Conservation (phyloP, 2,113 vertebrate species). For the Aegithalos caudatus region DNA sequence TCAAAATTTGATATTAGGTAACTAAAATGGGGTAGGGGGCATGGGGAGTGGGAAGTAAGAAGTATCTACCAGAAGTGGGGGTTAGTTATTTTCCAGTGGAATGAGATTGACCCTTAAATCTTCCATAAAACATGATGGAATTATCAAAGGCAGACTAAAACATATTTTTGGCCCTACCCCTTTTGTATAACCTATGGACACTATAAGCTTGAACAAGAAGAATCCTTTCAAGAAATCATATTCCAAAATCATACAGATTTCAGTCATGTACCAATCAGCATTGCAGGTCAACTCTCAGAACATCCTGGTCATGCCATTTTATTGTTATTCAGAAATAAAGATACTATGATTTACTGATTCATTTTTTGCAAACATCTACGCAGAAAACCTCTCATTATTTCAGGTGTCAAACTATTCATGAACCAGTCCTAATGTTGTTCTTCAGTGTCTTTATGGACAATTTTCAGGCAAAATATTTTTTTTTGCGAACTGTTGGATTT, state of each 20-base stretch:
- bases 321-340: neutral
- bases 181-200: neutral
- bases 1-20: neutral
- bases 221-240: neutral
- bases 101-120: neutral
- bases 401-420: neutral
- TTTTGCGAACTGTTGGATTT: neutral
- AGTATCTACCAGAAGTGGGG: rapidly evolving
- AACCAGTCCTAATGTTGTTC: neutral
- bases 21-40: rapidly evolving
- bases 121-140: neutral
- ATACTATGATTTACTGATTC: neutral
- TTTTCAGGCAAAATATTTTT: neutral
- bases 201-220: neutral
- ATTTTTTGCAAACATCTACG: neutral
- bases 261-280: neutral
- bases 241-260: neutral
- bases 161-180: rapidly evolving
- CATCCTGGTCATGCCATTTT: neutral
- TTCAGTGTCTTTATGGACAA: neutral
- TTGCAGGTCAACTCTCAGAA: neutral
- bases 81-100: neutral
- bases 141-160: neutral
- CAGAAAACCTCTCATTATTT: neutral
- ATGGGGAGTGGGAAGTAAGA: neutral